Base-by-base conservation (phyloP, 2,797 vertebrate species). In the Eulemur coronatus region DNA sequence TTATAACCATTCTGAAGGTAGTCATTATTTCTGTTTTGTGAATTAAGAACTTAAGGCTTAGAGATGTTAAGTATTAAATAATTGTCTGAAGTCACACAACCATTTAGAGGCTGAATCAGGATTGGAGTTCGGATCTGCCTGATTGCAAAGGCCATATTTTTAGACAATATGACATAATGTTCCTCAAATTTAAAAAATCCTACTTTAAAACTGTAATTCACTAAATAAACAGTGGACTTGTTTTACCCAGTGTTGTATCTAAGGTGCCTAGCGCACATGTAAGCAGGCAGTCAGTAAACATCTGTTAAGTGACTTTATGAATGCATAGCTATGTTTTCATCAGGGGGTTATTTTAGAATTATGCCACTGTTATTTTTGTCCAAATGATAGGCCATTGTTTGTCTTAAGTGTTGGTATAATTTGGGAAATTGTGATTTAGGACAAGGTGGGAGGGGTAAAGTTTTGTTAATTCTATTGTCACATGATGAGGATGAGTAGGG, bases 31-130 rank as follows among this genome's bases (percentile, higher is more conserved):
- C 52, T 91, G 78, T 63, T 73, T 88, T 85, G 59, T 92, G 82
- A 98, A 91, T 70, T 43, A 88, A 81, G 73, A 96, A 50, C 24
- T 35, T 78, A 72, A 95, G n/a, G 18, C 20, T 75, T 76, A 61
- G 15, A n/a, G 17, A 43, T 41, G 2, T 57, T 82, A 96, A 91
- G 2, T 69, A 2, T 57, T 82, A 96, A 91, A 4, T 69, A 81
- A 72, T 81, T 89, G 8, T 65, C 17, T 73, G 30, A 94, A 94
- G 80, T 88, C 65, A 84, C 10, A 57, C 4, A 76, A 50, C 13
- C 3, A 10, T 67, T 33, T 78, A 13, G 28, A 94, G n/a, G 17
- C 43, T 63, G 80, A 26, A 8, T 81, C 33, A 69, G 15, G 12
- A 55, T 35, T 91, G 46, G 43, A 88, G 11, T 52, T 46, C 30